Evolutionary conservation across 1,140 invertebrate species (phyloP).

Genomic region (Pteromalus puparum): DNA sequence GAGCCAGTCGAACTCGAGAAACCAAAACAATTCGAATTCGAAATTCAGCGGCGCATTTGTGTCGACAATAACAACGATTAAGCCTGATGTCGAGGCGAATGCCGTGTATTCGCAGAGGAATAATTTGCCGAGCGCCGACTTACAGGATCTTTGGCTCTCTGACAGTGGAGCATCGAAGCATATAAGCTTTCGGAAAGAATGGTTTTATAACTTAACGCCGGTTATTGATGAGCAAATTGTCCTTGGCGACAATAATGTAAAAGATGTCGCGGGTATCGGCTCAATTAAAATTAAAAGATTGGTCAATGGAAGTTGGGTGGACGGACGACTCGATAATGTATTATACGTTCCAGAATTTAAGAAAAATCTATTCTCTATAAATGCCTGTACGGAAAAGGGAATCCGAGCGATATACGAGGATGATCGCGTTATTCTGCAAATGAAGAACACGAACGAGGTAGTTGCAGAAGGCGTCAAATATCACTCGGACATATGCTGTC

Average conservation of each 20-base stretch:
- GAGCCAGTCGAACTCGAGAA: conserved; percentile 1
- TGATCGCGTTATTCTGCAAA: conserved; percentile 38
- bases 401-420: conserved; percentile 43
- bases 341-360: conserved; percentile 56
- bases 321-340: conserved; percentile 43
- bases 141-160: conserved; percentile 49
- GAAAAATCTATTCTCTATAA: conserved; percentile 57
- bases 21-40: conserved; percentile 27
- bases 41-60: background rate
- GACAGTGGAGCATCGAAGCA: conserved; percentile 44
- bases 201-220: conserved; percentile 40
- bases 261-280: conserved; percentile 49
- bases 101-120: background rate
- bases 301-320: conserved; percentile 53
- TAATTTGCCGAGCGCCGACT: background rate
- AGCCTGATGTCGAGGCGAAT: background rate
- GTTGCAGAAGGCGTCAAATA: conserved; percentile 50
- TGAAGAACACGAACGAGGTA: conserved; percentile 35
- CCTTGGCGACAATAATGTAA: conserved; percentile 49
- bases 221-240: conserved; percentile 41
- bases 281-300: conserved; percentile 49
- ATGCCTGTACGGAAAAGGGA: conserved; percentile 50
- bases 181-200: conserved; percentile 50
- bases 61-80: conserved; percentile 2
- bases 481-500: conserved; percentile 49